Base-by-base conservation (phyloP, 2,797 vertebrate genomes). In the Enteromius thamalakanensis region DNA sequence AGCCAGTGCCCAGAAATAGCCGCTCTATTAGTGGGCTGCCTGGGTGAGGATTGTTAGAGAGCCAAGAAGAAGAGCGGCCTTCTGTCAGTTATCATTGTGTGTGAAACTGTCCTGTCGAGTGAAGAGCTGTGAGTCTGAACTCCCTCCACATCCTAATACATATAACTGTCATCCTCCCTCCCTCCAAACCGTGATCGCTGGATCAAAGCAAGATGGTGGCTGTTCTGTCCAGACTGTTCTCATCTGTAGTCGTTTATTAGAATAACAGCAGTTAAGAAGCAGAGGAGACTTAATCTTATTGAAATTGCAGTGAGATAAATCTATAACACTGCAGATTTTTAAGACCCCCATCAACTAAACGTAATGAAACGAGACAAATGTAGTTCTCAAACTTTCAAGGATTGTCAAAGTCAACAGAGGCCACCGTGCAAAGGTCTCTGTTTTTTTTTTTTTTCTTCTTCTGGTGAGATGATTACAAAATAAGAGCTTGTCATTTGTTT, bases 1-100 rank as follows among this genome's bases (percentile, higher is more conserved):
- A 71, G 74, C 51, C 87, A 26, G 58, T 29, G 21, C 60, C 79
- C 83, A 85, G 79, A 86, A 88, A 86, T 87, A 88, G 81, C 84
- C 70, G 1, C 12, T 49, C 84, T 87, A 75, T 82, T 84, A 84
- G 84, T 85, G 83, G 87, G n/a, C 64, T 53, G 58, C 45, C 29
- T n/a, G 64, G 8, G 15, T 68, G 76, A 77, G 51, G 76, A 71
- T 82, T 75, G 78, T 26, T 32, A 47, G 29, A 58, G 51, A 71
- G 62, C 84, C 76, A 82, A 64, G n/a, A 37, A 26, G 29, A 65
- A 10, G 19, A 81, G 60, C 1, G 40, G 34, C 55, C 58, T 76
- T 34, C 29, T 37, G 1, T 15, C 42, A 14, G n/a, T 23, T 82
- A 51, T 74, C 14, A 64, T 4, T 81, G 80, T 29, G 70, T 37